Evolutionary conservation across 2,113 vertebrate genomes (phyloP).

Genomic region (Macquaria ambigua): DNA sequence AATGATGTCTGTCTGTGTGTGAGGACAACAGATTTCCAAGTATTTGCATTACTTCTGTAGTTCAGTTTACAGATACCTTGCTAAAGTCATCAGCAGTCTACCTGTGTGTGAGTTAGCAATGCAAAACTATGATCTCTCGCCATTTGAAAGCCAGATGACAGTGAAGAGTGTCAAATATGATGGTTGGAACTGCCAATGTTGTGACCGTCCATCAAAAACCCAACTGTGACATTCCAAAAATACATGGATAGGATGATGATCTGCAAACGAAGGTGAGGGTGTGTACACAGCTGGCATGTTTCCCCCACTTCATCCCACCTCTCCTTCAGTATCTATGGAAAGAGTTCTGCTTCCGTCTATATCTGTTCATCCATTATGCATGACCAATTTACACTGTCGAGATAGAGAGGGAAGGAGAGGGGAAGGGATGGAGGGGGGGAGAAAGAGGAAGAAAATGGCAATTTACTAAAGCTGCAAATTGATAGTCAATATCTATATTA

Average conservation of each 20-base stretch:
- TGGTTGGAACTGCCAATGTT: background rate
- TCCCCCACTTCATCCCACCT: conserved; percentile 2
- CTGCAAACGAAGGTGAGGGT: background rate
- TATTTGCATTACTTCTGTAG: background rate
- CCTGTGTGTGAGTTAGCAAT: background rate
- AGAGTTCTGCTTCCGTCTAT: conserved; percentile 37
- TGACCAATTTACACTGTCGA: conserved; percentile 70
- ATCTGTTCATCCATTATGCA: conserved; percentile 73
- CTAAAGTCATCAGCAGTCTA: conserved; percentile 11
- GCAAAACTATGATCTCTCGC: background rate
- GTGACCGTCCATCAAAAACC: conserved; percentile 16
- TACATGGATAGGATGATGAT: background rate
- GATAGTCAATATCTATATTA: conserved; percentile 53
- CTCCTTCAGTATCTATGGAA: conserved; percentile 22
- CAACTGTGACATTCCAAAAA: conserved; percentile 30
- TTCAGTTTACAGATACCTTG: background rate
- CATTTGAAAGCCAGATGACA: conserved; percentile 14
- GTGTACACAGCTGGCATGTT: conserved; percentile 18
- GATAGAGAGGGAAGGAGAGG: background rate
- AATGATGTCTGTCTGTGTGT: too few relatives aligned
- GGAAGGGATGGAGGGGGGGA: background rate
- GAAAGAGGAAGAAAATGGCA: conserved; percentile 29
- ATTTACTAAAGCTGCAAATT: conserved; percentile 40
- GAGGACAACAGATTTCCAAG: background rate
- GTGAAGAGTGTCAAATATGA: conserved; percentile 20